A percentile compares a stretch with the other conserved stretches of the same genome.
Evolutionary conservation across 1,140 invertebrate species (phyloP).

Genomic region (Chelonus insularis): DNA sequence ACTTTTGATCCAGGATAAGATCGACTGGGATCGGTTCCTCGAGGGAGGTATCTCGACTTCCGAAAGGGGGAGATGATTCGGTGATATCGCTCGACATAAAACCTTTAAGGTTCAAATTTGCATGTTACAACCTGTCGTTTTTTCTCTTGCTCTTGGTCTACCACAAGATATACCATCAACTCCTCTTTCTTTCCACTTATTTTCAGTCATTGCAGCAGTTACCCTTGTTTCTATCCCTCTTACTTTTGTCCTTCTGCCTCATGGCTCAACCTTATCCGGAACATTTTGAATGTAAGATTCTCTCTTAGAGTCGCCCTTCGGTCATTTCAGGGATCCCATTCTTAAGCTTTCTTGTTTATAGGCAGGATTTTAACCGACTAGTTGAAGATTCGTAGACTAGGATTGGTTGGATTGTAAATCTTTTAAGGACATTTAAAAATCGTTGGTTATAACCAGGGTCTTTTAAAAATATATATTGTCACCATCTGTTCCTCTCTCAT

Average conservation of each 20-base stretch:
- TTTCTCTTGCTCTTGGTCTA: constrained; percentile 35
- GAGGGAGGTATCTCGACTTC: constrained; percentile 25
- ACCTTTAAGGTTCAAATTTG: constrained; percentile 61
- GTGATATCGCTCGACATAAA: constrained; percentile 59
- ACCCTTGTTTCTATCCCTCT: constrained; percentile 4
- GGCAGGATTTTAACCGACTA: constrained; percentile 41
- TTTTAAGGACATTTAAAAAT: constrained; percentile 26
- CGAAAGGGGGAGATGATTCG: constrained; percentile 50
- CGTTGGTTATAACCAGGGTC: background rate
- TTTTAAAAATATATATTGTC: background rate
- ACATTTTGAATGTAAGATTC: constrained; percentile 55
- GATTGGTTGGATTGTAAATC: background rate
- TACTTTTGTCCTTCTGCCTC: constrained; percentile 9
- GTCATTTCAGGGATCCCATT: constrained; percentile 48
- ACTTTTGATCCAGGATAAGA: constrained; percentile 34
- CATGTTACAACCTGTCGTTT: constrained; percentile 55
- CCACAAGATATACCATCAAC: background rate
- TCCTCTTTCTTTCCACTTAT: background rate
- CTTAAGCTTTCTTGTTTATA: constrained; percentile 55
- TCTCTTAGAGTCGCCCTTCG: constrained; percentile 42
- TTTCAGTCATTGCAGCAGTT: constrained; percentile 28
- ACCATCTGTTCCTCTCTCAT: background rate
- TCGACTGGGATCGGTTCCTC: constrained; percentile 27
- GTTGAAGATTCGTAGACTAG: constrained; percentile 27
- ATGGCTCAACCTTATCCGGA: constrained; percentile 45